Base-by-base conservation (phyloP, 2,888 invertebrate genomes). In the Melinopterus prodromus region DNA sequence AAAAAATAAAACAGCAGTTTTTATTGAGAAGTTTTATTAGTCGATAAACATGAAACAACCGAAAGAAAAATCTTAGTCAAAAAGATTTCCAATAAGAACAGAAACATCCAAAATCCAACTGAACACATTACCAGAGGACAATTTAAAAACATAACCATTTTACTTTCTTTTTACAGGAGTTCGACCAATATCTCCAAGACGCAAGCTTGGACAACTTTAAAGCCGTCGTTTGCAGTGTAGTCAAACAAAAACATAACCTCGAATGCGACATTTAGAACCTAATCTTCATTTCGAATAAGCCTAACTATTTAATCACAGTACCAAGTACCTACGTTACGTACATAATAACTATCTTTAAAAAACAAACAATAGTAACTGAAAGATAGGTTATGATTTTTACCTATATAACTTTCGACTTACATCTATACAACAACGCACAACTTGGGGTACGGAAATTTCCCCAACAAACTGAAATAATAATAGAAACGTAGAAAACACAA, bases 171-270 rank as follows among this genome's bases (percentile, higher is more conserved):
- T 72, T 78, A n/a, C 70, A 80, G 78, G 53, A 70, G 16, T 80
- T 80, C 70, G 35, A 79, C 36, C 80, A 79, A 77, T 35, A 77
- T n/a, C 70, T 76, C 15, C 80, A 80, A 71, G 79, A 80, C 75
- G 69, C 36, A 6, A 80, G 80, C 26, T 74, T 79, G 26, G 15
- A 74, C 70, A 77, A 77, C 70, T 80, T 80, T 53, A 77, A 70
- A 16, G 74, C 16, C 16, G 77, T 79, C 6, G 77, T 71, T 6
- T 80, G 80, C 75, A 37, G 77, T 4, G 15, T 80, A 16, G 53
- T 77, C 37, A 75, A 36, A 26, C 12, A 77, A 75, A 35, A n/a
- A 5, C 16, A 78, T 14, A 16, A 74, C 7, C 7, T 74, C 6
- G 36, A 36, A 12, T 74, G 74, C 37, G 35, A 74, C 35, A 35